Conservation (phyloP, 2,888 invertebrate genomes). For the Chironomus tentans region DNA sequence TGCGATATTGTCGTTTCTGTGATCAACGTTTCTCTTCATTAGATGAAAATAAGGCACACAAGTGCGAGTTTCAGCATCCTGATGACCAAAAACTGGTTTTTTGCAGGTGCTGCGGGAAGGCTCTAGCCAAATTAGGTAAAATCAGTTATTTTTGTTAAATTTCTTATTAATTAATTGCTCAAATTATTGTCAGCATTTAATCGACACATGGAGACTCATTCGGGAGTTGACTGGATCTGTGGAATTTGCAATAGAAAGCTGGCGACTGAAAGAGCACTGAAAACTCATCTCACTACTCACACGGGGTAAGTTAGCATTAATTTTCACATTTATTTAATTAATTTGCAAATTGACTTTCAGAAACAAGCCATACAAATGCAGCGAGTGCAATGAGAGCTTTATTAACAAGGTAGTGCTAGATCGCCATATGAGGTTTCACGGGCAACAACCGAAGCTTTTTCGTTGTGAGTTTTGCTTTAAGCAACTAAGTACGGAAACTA, state of each 20-base stretch:
- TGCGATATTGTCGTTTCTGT: slow-evolving; percentile 17
- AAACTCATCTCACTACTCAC: slow-evolving; percentile 13
- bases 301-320: background rate
- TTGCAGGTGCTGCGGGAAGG: slow-evolving; percentile 10
- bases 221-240: background rate
- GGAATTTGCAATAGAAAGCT: background rate
- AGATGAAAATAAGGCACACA: slow-evolving; percentile 13
- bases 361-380: slow-evolving; percentile 11
- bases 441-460: background rate
- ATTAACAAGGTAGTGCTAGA: slow-evolving; percentile 8
- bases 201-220: slow-evolving; percentile 13
- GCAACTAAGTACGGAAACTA: background rate
- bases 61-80: background rate
- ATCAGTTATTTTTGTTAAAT: too few relatives aligned
- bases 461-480: slow-evolving; percentile 7
- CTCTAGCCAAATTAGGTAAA: background rate
- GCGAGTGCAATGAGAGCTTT: background rate
- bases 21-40: background rate
- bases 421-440: slow-evolving; percentile 19
- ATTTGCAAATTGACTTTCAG: background rate
- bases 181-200: background rate
- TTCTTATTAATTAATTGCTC: too few relatives aligned
- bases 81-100: background rate
- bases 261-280: slow-evolving; percentile 6
- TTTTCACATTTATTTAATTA: too few relatives aligned